Conservation (phyloP, 2,797 vertebrate species). For the Sebastes variabilis region DNA sequence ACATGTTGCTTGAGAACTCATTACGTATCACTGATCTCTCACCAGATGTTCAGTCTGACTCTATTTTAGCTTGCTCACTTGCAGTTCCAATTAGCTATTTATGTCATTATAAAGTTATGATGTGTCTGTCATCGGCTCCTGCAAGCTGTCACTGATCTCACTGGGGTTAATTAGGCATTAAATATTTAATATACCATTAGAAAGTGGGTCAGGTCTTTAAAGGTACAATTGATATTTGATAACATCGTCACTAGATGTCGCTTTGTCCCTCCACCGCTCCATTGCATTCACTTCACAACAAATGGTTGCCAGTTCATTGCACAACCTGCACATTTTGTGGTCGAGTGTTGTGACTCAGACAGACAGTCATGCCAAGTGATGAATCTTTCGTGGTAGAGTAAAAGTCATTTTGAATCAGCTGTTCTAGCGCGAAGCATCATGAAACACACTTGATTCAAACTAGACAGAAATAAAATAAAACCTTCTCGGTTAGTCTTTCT, state of each 20-base stretch:
- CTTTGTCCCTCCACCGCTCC: too few relatives aligned
- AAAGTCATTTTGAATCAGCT: too few relatives aligned
- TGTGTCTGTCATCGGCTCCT: neutral
- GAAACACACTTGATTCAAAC: too few relatives aligned
- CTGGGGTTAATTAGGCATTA: neutral
- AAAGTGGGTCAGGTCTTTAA: neutral
- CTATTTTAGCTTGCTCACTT: neutral
- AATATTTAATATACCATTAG: neutral
- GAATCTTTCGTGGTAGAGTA: too few relatives aligned
- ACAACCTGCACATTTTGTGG: too few relatives aligned
- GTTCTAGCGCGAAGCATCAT: too few relatives aligned
- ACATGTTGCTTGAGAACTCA: neutral
- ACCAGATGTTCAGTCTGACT: neutral
- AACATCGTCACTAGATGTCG: too few relatives aligned
- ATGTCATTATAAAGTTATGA: neutral
- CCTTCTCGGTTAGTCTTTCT: too few relatives aligned
- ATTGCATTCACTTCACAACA: too few relatives aligned
- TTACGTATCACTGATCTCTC: neutral
- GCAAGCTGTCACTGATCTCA: neutral
- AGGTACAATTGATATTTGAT: neutral
- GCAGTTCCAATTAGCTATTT: neutral
- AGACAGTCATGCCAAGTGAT: too few relatives aligned
- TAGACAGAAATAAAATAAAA: fast-evolving
- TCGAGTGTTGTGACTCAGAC: too few relatives aligned
- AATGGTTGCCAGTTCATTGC: too few relatives aligned